Evolutionary conservation across 2,888 invertebrate species (phyloP), one percentile per base, ranked within the genome.

Genomic region (Iphiclides podalirius): DNA sequence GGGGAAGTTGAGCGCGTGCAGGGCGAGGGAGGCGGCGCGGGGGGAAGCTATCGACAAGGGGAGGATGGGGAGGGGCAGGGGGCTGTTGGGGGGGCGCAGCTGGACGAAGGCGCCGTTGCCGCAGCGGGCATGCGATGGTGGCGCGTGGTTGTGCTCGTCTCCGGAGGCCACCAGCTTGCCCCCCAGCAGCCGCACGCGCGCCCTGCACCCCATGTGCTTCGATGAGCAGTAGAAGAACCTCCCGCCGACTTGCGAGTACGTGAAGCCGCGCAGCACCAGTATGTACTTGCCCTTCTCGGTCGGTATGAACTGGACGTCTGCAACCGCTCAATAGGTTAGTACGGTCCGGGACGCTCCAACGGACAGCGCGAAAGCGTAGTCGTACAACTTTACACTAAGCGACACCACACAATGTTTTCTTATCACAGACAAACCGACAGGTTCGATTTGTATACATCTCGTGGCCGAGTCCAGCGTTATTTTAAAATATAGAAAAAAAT

Each of bases 271-370:
- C 55, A 88, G 73, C 61, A 88, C 86, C 63, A 89, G 64, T 52
- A 89, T 87, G 59, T 85, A 81, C 57, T 87, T 87, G 11, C 89
- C 89, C 54, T 85, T 86, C 63, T 87, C 87, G 65, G 88, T 88
- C n/a, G 86, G 88, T 52, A 88, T 87, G 60, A 88, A 88, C 73
- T 85, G 87, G 52, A 86, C 76, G 68, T 83, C 86, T 87, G 85
- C 51, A 86, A 85, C 52, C 60, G 17, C 52, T 28, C 1, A 43
- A 16, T 20, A 17, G 4, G 17, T 50, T 50, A 50, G 38, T 50
- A 44, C 20, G n/a, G n/a, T n/a, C n/a, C n/a, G n/a, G n/a, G n/a
- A n/a, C n/a, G n/a, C n/a, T n/a, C n/a, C n/a, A n/a, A n/a, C n/a
- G n/a, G n/a, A n/a, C n/a, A n/a, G n/a, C n/a, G n/a, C n/a, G n/a